Evolutionary conservation across 2,113 vertebrate genomes (phyloP).

Genomic region (Coreoperca whiteheadi): DNA sequence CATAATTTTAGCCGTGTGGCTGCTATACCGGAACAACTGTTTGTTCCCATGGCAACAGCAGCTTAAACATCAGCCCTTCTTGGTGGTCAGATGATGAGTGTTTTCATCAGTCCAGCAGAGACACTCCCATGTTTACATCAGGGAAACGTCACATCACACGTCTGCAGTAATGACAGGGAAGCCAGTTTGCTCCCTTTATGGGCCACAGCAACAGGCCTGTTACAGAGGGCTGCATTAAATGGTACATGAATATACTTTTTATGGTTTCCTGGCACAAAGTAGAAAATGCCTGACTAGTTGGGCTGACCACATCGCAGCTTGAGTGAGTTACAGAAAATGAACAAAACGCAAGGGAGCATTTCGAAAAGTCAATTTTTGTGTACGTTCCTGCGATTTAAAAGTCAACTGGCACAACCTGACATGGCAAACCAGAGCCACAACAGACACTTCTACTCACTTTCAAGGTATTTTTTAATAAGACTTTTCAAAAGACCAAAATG

Average conservation of each 20-base stretch:
- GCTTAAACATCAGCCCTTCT: slow-evolving; percentile 54
- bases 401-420: neutral
- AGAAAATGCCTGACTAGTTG: slow-evolving; percentile 27
- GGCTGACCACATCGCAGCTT: neutral
- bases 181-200: slow-evolving; percentile 25
- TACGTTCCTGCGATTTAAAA: neutral
- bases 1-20: neutral
- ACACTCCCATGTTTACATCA: slow-evolving; percentile 67
- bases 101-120: slow-evolving; percentile 52
- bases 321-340: slow-evolving; percentile 3
- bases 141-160: slow-evolving; percentile 58
- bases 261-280: slow-evolving; percentile 44
- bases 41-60: slow-evolving; percentile 66
- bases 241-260: slow-evolving; percentile 43
- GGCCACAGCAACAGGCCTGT: slow-evolving; percentile 16
- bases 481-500: neutral
- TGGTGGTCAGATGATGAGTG: slow-evolving; percentile 52
- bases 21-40: slow-evolving; percentile 13
- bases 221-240: slow-evolving; percentile 28
- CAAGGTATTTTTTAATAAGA: neutral
- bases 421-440: neutral
- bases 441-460: neutral
- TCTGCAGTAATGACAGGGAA: slow-evolving; percentile 63
- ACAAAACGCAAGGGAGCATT: slow-evolving; percentile 15
- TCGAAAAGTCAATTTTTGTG: neutral